Evolutionary conservation across 2,113 vertebrate genomes (phyloP).

Genomic region (human (Homo sapiens)): GRCh38 chr11:114864501-114865000

Average conservation of each 20-base stretch:
- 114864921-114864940: slow-evolving; percentile 32
- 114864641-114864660: slow-evolving; percentile 35
- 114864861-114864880: background rate
- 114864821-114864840: slow-evolving; percentile 44
- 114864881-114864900: background rate
- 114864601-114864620: slow-evolving; percentile 3
- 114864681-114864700: slow-evolving; percentile 15
- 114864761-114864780: slow-evolving; percentile 31
- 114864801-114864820: background rate
- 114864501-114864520: slow-evolving; percentile 56
- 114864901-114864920: background rate
- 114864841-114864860: background rate
- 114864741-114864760: background rate
- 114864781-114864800: slow-evolving; percentile 52
- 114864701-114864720: background rate
- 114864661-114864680: slow-evolving; percentile 37
- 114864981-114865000: slow-evolving; percentile 9
- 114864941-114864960: background rate
- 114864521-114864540: slow-evolving; percentile 21
- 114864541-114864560: slow-evolving; percentile 47
- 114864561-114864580: slow-evolving; percentile 7
- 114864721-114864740: slow-evolving; percentile 29
- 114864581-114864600: background rate
- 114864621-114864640: slow-evolving; percentile 45
- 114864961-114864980: background rate